These are phyloP conservation scores for Ascidia mentula DNA, from an alignment of 23 tunicate species.

Conservation along the genomic window DNA sequence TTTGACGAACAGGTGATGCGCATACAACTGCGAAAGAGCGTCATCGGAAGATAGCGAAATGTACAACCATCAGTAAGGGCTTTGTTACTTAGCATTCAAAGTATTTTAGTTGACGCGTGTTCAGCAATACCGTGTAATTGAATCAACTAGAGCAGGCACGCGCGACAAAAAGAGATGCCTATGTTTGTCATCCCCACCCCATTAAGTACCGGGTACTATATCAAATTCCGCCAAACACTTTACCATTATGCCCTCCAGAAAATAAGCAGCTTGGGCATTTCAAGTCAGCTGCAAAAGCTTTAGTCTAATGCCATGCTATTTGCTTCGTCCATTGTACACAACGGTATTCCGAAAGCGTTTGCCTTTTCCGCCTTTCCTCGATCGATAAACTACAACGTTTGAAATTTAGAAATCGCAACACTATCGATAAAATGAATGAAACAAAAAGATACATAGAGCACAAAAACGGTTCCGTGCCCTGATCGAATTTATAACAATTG, in stretches of 20 bases:
- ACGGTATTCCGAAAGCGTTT: not conserved
- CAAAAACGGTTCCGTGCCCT: not conserved
- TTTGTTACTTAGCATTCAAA: conserved; percentile 20
- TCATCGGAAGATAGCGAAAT: not conserved
- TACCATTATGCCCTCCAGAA: not conserved
- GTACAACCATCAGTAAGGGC: not conserved
- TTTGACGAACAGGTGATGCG: not conserved
- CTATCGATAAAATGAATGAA: too few relatives aligned
- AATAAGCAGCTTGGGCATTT: not conserved
- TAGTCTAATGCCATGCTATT: not conserved
- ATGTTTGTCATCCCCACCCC: not conserved
- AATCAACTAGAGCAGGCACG: not conserved
- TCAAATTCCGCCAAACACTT: not conserved
- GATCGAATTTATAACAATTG: not conserved
- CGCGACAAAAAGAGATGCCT: not conserved
- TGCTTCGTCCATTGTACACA: not conserved
- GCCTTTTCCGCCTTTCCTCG: not conserved
- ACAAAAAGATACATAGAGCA: not conserved
- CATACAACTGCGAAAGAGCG: not conserved
- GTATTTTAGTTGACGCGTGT: conserved; percentile 28
- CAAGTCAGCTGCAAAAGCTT: not conserved
- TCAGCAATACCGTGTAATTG: conserved; percentile 7
- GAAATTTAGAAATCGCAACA: too few relatives aligned
- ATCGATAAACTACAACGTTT: not conserved
- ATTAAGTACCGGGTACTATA: not conserved